Conservation (phyloP, 1,140 invertebrate genomes). For the Lucilia cuprina region DNA sequence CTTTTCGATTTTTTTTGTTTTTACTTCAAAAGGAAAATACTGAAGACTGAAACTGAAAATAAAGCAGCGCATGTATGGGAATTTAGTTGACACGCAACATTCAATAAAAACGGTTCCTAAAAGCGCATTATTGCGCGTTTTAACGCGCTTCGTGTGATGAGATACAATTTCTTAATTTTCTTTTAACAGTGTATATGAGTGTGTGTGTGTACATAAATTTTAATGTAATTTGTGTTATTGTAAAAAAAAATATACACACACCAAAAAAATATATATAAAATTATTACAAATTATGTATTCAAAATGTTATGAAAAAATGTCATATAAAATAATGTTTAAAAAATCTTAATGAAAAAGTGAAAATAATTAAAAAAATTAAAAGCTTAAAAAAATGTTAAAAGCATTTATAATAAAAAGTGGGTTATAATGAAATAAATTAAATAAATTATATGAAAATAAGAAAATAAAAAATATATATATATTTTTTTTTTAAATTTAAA, state of each 20-base stretch:
- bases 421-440: neutral
- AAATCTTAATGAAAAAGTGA: neutral
- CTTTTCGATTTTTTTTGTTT: too few species aligned
- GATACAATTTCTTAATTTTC: neutral
- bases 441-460: neutral
- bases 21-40: neutral
- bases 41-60: neutral
- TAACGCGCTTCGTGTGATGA: constrained; percentile 26
- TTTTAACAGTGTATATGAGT: neutral
- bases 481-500: neutral
- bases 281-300: too few species aligned
- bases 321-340: neutral
- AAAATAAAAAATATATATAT: neutral
- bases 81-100: constrained; percentile 30
- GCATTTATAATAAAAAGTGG: neutral
- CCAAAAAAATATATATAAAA: neutral
- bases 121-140: constrained; percentile 24
- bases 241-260: neutral
- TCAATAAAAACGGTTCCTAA: constrained; percentile 32
- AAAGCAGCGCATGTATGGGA: constrained; percentile 25
- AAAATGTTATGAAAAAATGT: too few species aligned
- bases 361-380: neutral
- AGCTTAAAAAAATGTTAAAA: neutral
- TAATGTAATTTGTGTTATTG: neutral
- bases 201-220: neutral